A percentile compares a stretch with the other conserved stretches of the same genome.
phyloP scores from a whole-genome alignment of 2,888 invertebrate species.

The Malacosoma neustria region DNA sequence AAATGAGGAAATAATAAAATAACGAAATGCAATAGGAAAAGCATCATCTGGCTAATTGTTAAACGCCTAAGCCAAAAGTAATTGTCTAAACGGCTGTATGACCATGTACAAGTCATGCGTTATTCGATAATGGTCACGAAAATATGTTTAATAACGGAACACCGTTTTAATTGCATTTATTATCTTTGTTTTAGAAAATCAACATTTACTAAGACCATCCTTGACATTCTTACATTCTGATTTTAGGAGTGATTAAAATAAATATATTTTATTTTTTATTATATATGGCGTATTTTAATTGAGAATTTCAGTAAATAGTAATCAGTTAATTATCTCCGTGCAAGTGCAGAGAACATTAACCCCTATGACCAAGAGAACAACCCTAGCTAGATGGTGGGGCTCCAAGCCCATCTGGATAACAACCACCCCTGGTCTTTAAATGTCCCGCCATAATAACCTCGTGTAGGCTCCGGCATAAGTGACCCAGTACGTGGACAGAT shows the following conservation, averaged over 20 bases:
- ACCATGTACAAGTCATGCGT: background rate
- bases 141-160: background rate
- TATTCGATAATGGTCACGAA: background rate
- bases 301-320: too few species aligned
- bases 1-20: background rate
- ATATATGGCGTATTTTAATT: too few species aligned
- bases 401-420: too few species aligned
- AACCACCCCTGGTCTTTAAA: too few species aligned
- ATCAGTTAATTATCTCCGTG: too few species aligned
- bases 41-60: background rate
- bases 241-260: background rate
- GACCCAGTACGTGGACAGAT: too few species aligned
- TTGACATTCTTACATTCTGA: background rate
- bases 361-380: too few species aligned
- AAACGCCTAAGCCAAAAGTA: background rate
- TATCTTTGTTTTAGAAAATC: background rate
- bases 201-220: background rate
- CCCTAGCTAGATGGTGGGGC: too few species aligned
- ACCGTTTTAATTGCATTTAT: background rate
- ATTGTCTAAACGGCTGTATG: background rate
- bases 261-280: too few species aligned
- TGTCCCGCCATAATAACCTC: too few species aligned
- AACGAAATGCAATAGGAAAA: background rate
- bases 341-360: too few species aligned
- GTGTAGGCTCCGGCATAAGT: too few species aligned